Evolutionary conservation across 2,113 vertebrate genomes (phyloP).

Genomic region (Nannospalax galili): DNA sequence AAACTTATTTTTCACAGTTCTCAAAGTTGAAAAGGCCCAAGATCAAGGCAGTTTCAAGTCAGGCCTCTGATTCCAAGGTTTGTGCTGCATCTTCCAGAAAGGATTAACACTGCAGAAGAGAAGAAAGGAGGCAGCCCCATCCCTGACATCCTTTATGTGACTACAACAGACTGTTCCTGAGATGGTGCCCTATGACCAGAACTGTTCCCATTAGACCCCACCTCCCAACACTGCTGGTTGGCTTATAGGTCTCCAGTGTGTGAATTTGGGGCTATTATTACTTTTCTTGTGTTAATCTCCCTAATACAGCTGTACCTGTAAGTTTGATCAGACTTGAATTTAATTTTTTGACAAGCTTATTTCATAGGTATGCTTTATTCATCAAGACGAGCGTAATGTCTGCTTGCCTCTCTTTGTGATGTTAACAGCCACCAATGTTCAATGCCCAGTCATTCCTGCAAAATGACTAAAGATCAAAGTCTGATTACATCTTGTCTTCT

Average conservation of each 20-base stretch:
- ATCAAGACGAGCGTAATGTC: neutral
- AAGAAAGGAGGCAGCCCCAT: neutral
- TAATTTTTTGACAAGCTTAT: neutral
- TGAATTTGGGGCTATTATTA: neutral
- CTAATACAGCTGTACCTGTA: neutral
- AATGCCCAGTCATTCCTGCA: neutral
- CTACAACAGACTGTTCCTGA: neutral
- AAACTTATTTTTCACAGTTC: neutral
- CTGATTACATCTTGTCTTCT: slow-evolving; percentile 18
- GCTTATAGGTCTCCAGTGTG: neutral
- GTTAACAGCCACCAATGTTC: neutral
- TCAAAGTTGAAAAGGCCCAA: neutral
- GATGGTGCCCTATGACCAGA: neutral
- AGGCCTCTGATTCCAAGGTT: neutral
- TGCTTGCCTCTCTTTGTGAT: neutral
- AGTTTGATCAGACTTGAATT: neutral
- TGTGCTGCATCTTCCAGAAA: neutral
- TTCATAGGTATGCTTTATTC: slow-evolving; percentile 25
- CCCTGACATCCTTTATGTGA: neutral
- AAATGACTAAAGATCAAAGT: neutral
- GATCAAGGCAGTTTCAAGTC: neutral
- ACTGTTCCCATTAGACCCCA: neutral
- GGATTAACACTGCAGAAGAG: neutral
- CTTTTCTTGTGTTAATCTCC: neutral
- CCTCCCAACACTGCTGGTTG: neutral